Evolutionary conservation across 2,888 invertebrate genomes (phyloP).

Genomic region (Theretra japonica): DNA sequence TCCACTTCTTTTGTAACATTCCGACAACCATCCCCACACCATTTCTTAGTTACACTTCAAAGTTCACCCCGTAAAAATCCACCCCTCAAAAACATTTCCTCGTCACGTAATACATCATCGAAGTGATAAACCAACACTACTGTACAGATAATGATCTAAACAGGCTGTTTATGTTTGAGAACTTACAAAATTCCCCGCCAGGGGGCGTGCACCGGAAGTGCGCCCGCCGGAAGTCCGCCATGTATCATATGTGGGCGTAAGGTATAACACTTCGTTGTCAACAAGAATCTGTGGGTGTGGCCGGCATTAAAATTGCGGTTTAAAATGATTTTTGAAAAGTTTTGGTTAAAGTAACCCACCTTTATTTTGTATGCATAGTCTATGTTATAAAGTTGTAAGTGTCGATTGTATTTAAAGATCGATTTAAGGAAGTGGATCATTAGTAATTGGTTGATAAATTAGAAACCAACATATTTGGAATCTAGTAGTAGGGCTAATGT

Average conservation of each 20-base stretch:
- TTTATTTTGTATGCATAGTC: no score
- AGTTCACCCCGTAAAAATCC: neutral
- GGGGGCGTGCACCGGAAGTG: conserved; percentile 62
- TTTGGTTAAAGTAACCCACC: neutral
- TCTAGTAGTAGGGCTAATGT: no score
- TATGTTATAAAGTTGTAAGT: no score
- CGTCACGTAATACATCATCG: conserved; percentile 17
- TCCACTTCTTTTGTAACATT: no score
- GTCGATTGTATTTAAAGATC: no score
- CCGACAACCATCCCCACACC: neutral
- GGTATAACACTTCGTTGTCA: conserved; percentile 39
- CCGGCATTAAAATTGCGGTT: conserved; percentile 16
- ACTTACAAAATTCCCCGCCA: conserved; percentile 54
- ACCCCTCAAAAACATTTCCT: conserved; percentile 20
- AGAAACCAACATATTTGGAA: no score
- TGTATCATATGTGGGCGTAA: conserved; percentile 70
- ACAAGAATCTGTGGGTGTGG: conserved; percentile 33
- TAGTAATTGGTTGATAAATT: no score
- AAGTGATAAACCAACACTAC: conserved; percentile 27
- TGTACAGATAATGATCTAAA: conserved; percentile 44
- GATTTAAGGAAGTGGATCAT: no score
- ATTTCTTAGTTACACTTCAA: conserved; percentile 1
- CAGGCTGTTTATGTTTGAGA: conserved; percentile 48
- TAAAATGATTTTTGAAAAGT: neutral
- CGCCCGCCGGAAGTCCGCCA: conserved; percentile 55